phyloP scores from a whole-genome alignment of 2,888 invertebrate species.

The Stenotaenia linearis region DNA sequence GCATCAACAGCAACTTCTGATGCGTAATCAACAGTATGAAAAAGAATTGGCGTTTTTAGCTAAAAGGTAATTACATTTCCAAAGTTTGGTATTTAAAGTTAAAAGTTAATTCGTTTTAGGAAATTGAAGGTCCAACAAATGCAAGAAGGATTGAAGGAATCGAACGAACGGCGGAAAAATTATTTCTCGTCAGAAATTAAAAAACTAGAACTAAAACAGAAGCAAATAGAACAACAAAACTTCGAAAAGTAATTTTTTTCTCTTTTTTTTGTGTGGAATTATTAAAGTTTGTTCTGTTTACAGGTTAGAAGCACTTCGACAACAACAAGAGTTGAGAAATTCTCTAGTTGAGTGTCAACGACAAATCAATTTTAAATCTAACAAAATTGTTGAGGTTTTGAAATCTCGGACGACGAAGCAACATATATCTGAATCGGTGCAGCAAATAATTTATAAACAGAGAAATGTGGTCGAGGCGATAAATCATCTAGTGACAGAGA shows the following conservation, averaged over 20 bases:
- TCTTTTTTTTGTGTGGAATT: not conserved
- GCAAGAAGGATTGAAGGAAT: not conserved
- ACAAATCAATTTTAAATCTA: not conserved
- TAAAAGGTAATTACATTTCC: not conserved
- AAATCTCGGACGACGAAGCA: not conserved
- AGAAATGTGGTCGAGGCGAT: not conserved
- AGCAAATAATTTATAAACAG: not conserved
- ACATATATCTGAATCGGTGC: not conserved
- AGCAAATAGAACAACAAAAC: conserved; percentile 33
- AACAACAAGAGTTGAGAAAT: not conserved
- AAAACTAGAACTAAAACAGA: conserved; percentile 36
- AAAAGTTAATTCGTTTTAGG: not conserved
- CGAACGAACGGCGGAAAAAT: not conserved
- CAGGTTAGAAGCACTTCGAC: not conserved
- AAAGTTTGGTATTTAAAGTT: too few species aligned
- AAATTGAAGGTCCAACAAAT: not conserved
- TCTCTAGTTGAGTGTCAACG: not conserved
- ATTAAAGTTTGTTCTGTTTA: not conserved
- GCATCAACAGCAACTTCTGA: not conserved
- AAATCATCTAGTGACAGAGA: not conserved
- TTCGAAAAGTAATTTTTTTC: conserved; percentile 12
- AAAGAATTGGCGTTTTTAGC: not conserved
- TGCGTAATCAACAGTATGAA: not conserved
- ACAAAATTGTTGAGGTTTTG: not conserved
- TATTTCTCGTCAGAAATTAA: conserved; percentile 24